Percentiles rank a stretch among this genome's conserved stretches.
phyloP scores from a whole-genome alignment of 2,113 vertebrate species.

The Hepsetus odoe region DNA sequence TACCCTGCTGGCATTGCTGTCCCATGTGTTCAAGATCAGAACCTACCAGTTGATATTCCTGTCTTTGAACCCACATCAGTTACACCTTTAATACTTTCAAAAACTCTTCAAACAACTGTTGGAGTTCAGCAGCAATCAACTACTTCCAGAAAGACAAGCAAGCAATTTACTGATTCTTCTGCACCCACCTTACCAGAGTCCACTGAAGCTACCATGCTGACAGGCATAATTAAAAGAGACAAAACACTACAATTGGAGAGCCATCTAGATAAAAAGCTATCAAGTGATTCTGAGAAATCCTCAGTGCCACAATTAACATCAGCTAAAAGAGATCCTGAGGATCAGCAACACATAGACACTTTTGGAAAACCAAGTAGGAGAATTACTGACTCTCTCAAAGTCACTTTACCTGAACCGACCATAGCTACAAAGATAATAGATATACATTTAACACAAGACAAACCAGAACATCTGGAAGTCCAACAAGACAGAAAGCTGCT shows the following conservation, averaged over 20 bases:
- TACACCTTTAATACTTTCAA: no score
- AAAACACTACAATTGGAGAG: no score
- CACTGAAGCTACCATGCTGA: no score
- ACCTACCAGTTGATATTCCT: not conserved
- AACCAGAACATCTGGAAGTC: not conserved
- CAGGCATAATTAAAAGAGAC: no score
- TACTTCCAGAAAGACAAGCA: no score
- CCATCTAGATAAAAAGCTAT: no score
- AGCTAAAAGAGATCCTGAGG: not conserved
- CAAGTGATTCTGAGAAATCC: slow-evolving; percentile 3
- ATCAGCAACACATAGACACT: not conserved
- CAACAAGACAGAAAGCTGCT: no score
- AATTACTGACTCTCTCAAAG: not conserved
- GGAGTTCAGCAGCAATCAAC: no score
- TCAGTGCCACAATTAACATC: slow-evolving; percentile 26
- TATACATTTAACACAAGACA: not conserved
- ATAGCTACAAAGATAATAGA: not conserved
- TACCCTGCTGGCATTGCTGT: not conserved
- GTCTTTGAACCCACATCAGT: not conserved
- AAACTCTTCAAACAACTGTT: no score
- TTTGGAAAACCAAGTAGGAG: not conserved
- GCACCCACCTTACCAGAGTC: no score
- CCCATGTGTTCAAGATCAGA: not conserved
- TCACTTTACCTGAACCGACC: slow-evolving; percentile 1
- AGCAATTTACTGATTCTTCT: no score